Evolutionary conservation across 1,140 invertebrate species (phyloP).

Genomic region (Lordiphosa clarofinis): DNA sequence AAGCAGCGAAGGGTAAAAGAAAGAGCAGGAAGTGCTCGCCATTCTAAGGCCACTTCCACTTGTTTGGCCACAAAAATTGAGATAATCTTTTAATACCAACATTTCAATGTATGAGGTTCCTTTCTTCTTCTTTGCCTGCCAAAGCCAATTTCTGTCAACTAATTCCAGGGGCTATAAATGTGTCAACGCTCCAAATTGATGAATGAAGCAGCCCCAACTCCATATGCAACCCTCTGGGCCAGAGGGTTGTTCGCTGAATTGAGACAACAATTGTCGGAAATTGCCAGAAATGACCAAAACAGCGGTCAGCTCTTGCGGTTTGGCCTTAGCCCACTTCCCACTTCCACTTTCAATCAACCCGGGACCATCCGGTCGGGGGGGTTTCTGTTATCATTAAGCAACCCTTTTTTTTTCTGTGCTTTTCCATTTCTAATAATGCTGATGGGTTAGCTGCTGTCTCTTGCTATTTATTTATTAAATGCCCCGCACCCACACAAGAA

Average conservation of each 20-base stretch:
- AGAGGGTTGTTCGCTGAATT: not conserved
- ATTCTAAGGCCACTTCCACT: slow-evolving; percentile 48
- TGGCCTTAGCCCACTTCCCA: slow-evolving; percentile 17
- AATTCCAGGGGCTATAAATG: slow-evolving; percentile 61
- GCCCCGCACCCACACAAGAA: slow-evolving; percentile 9
- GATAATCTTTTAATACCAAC: slow-evolving; percentile 69
- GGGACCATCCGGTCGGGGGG: slow-evolving; percentile 29
- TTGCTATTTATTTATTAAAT: slow-evolving; percentile 76
- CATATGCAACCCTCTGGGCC: slow-evolving; percentile 1
- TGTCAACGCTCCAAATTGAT: slow-evolving; percentile 68
- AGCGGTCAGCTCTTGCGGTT: slow-evolving; percentile 53
- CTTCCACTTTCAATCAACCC: slow-evolving; percentile 41
- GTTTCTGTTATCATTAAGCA: slow-evolving; percentile 69
- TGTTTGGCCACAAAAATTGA: slow-evolving; percentile 63
- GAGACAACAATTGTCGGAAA: slow-evolving; percentile 64
- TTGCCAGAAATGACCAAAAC: slow-evolving; percentile 75
- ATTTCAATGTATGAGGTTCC: too few relatives aligned
- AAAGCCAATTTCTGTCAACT: slow-evolving; percentile 30
- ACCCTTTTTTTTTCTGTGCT: slow-evolving; percentile 55
- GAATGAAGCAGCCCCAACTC: slow-evolving; percentile 33
- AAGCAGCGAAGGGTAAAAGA: slow-evolving; percentile 28
- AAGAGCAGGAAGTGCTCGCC: slow-evolving; percentile 5
- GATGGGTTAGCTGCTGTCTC: slow-evolving; percentile 49
- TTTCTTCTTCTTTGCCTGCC: not conserved
- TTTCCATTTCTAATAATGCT: slow-evolving; percentile 44